Evolutionary conservation across 2,113 vertebrate genomes (phyloP).

Genomic region (Anser brachyrhynchus): DNA sequence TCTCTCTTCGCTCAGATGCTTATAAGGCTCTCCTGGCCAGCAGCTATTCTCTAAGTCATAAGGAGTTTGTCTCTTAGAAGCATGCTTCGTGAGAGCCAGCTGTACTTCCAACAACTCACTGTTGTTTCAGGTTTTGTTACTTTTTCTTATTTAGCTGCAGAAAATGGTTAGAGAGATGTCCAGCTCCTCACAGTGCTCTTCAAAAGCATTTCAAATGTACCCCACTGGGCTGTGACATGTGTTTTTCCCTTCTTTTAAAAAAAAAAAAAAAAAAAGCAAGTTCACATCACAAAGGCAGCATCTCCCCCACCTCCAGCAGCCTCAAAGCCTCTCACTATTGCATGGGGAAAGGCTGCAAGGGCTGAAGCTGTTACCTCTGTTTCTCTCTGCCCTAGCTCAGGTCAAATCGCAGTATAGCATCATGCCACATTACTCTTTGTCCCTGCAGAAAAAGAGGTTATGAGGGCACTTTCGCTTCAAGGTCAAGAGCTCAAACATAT

Average conservation of each 20-base stretch:
- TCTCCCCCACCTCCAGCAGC: neutral
- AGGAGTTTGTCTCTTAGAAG: neutral
- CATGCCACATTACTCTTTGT: neutral
- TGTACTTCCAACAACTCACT: neutral
- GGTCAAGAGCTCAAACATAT: neutral
- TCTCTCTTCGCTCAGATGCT: neutral
- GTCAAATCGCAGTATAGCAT: neutral
- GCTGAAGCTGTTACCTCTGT: fast-evolving
- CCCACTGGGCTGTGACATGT: neutral
- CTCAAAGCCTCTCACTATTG: neutral
- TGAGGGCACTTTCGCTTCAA: neutral
- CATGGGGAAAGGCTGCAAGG: neutral
- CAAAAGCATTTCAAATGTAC: neutral
- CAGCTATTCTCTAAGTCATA: neutral
- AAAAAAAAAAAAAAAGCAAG: fast-evolving
- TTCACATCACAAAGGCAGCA: neutral
- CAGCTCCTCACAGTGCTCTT: neutral
- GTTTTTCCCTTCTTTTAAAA: neutral
- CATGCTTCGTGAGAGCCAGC: neutral
- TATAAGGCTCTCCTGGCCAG: neutral
- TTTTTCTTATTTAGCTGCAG: neutral
- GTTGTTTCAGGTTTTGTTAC: neutral
- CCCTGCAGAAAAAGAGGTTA: neutral
- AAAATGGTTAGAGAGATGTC: neutral
- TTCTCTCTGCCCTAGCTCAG: neutral